Evolutionary conservation across 2,113 vertebrate species (phyloP).

Genomic region (Terrapene triunguis): DNA sequence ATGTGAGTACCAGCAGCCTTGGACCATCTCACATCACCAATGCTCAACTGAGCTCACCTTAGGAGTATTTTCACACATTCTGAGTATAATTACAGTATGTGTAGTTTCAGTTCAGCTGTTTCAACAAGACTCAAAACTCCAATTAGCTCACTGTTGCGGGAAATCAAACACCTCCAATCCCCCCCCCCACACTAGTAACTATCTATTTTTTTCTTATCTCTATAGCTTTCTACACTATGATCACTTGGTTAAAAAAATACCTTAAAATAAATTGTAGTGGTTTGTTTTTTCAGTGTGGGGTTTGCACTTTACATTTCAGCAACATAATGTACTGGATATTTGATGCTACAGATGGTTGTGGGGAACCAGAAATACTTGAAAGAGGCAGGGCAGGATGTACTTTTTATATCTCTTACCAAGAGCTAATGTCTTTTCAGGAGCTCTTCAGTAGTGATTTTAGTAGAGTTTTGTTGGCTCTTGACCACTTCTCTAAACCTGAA

Average conservation of each 20-base stretch:
- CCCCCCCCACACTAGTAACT: conserved; percentile 23
- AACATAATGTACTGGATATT: conserved; percentile 64
- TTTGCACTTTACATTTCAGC: conserved; percentile 67
- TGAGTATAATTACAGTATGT: background rate
- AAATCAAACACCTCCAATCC: background rate
- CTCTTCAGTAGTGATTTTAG: conserved; percentile 73
- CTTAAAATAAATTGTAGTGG: conserved; percentile 10
- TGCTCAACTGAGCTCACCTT: fast-evolving
- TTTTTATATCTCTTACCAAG: conserved; percentile 66
- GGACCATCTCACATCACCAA: background rate
- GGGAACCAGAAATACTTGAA: conserved; percentile 76
- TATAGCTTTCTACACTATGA: conserved; percentile 6
- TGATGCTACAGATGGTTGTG: conserved; percentile 68
- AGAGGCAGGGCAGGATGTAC: conserved; percentile 77
- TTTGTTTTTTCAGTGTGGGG: conserved; percentile 68
- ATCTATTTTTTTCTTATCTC: conserved; percentile 61
- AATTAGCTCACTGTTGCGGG: background rate
- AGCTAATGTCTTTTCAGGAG: conserved; percentile 65
- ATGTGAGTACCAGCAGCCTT: background rate
- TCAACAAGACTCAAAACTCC: background rate
- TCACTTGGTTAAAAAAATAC: conserved; percentile 65
- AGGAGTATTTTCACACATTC: background rate
- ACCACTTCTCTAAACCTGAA: conserved; percentile 73
- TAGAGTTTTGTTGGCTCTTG: conserved; percentile 30
- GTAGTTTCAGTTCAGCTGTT: background rate